Base-by-base conservation (phyloP, 2,888 invertebrate species). In the Acleris laterana region DNA sequence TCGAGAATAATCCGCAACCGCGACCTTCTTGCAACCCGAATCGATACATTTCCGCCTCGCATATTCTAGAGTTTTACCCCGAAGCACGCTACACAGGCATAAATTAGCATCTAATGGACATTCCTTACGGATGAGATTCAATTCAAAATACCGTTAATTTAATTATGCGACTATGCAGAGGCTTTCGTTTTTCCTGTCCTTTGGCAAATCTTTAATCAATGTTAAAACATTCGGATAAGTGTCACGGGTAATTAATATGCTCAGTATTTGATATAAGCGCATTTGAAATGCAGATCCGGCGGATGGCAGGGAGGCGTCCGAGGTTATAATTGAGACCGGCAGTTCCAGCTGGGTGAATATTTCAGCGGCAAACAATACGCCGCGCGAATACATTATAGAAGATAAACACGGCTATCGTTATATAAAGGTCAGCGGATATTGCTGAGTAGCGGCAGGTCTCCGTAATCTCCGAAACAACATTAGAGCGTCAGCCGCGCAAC, bases 241-340 rank as follows among this genome's bases (percentile, higher is more conserved):
- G 32, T 32, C 17, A 55, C n/a, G n/a, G n/a, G n/a, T 61, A 56
- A 50, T 61, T 19, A 52, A 52, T 49, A 7, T 69, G 68, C 67
- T 68, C 63, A 68, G 69, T 68, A 75, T 77, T 75, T 76, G 75
- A 80, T 79, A 76, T 68, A 69, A 63, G 68, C 69, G 60, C 67
- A 82, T 83, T 83, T 81, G 77, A 77, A 80, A 77, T 81, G 78
- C 74, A 83, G 76, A 83, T 82, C 69, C 75, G 72, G 60, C 71
- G 70, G 70, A 69, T 74, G 70, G 71, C 60, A 71, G 63, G 71
- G 69, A 69, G 72, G 20, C 22, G 55, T 49, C 53, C 63, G 66
- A 69, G 50, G 68, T 73, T 78, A 72, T 78, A 79, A 78, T 77
- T 75, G 72, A 77, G 72, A 72, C 73, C 72, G 78, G 75, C 76